Evolutionary conservation across 37 sponge, comb jelly and placozoan species (phyloP).

Genomic region (Spongilla lacustris): DNA sequence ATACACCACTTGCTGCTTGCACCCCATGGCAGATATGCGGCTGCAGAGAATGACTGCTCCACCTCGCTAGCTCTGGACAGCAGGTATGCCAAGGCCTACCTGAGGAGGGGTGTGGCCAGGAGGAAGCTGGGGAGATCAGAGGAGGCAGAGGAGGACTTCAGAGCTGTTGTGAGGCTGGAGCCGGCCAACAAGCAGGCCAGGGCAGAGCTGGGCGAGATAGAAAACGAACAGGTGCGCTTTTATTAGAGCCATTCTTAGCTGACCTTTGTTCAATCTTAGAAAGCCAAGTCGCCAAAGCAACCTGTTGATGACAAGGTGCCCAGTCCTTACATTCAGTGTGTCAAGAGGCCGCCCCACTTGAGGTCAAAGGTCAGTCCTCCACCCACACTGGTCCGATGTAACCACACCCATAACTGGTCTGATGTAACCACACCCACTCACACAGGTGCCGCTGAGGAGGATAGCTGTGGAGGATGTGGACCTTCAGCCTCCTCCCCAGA

Average conservation of each 20-base stretch:
- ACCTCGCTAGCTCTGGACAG: constrained; percentile 60
- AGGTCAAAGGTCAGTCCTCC: constrained; percentile 65
- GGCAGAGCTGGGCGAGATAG: constrained; percentile 55
- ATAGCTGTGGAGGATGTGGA: constrained; percentile 70
- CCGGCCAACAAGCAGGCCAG: constrained; percentile 72
- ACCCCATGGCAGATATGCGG: constrained; percentile 82
- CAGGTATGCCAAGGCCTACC: constrained; percentile 76
- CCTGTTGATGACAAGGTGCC: not conserved
- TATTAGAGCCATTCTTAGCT: not conserved
- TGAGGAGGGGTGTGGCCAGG: constrained; percentile 73
- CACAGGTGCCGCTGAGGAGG: constrained; percentile 73
- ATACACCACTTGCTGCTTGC: no score
- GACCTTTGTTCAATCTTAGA: not conserved
- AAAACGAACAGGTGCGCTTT: constrained; percentile 13
- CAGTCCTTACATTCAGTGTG: constrained; percentile 38
- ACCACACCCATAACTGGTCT: not conserved
- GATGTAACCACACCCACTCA: no score
- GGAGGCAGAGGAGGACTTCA: constrained; percentile 68
- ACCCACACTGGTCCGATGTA: no score
- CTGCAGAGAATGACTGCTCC: constrained; percentile 79
- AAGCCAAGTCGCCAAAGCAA: not conserved
- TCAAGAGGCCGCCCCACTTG: constrained; percentile 70
- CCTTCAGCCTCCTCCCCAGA: not conserved
- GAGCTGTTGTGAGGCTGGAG: constrained; percentile 64
- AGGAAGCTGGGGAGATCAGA: constrained; percentile 21